Evolutionary conservation across 2,888 invertebrate species (phyloP).

Genomic region (Drosophila neotestacea): DNA sequence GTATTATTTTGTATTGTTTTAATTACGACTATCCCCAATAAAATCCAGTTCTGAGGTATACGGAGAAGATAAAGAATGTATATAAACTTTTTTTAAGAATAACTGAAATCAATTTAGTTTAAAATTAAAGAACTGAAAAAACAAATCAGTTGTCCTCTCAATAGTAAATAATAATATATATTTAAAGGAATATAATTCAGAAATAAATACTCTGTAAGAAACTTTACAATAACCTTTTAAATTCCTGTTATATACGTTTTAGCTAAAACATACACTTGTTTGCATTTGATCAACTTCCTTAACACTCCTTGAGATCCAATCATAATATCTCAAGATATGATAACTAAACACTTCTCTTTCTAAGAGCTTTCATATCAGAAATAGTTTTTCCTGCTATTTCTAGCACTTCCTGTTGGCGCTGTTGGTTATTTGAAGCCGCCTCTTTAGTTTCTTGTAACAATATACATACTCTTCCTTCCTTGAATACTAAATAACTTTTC

Average conservation of each 20-base stretch:
- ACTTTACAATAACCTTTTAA: neutral
- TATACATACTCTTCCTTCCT: conserved; percentile 4
- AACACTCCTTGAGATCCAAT: neutral
- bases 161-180: neutral
- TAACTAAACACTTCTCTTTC: neutral
- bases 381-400: conserved; percentile 19
- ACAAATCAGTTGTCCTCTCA: neutral
- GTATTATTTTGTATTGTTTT: no score
- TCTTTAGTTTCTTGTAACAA: conserved; percentile 21
- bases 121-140: no score
- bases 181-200: neutral
- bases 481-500: conserved; percentile 19
- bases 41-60: no score
- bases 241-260: neutral
- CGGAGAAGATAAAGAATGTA: no score
- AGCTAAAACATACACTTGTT: neutral
- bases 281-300: neutral
- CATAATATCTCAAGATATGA: conserved; percentile 9
- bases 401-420: conserved; percentile 15
- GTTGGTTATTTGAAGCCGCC: conserved; percentile 8
- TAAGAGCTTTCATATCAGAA: neutral
- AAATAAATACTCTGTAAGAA: neutral
- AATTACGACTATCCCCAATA: no score
- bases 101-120: no score
- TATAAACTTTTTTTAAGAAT: no score